Evolutionary conservation across 2,113 vertebrate genomes (phyloP), one percentile per base, ranked within the genome.

Genomic region (Cyanocitta stelleri): DNA sequence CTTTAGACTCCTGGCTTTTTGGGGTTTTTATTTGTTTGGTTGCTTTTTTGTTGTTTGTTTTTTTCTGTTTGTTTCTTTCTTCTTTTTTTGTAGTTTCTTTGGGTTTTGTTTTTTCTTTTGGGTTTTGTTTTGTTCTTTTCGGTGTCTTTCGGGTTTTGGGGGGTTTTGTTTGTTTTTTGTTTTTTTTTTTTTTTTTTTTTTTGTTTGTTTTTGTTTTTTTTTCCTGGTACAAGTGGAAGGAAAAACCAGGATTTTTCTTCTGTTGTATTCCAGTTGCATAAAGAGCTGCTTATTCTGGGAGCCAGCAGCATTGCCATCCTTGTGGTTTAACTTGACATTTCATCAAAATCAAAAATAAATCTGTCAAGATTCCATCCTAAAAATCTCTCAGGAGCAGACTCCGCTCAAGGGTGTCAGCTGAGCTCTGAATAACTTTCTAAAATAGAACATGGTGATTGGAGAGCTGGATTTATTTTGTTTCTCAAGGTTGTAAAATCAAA

Each of bases 341-440:
- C 79, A 75, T 83, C 78, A 85, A 48, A 85, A 87, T 93, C 49
- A 64, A 90, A 90, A 92, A 95, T 87, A 95, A 90, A 93, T 76
- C 88, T 88, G 85, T 59, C 95, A 93, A 88, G 71, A 83, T 64
- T 72, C 62, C 54, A 41, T 92, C 92, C 55, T 88, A 33, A 90
- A 84, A 83, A 66, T 41, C 82, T 83, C 33, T 74, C 33, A 56
- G 56, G 72, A 83, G 55, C 73, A 88, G 92, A 32, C 59, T 69
- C 43, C 19, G 10, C 89, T 93, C 59, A 59, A 63, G 68, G 46
- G 51, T 83, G 86, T 92, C 79, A 89, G 55, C 73, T 93, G 93
- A 96, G 90, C 83, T 95, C 48, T 55, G 79, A 93, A 81, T 86
- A 95, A 62, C 83, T 83, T 80, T 85, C 75, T n/a, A 67, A 94